These are phyloP conservation scores for Palythoa heliodiscus DNA, from an alignment of 92 coral and sea anemone species.

Conservation along the genomic window DNA sequence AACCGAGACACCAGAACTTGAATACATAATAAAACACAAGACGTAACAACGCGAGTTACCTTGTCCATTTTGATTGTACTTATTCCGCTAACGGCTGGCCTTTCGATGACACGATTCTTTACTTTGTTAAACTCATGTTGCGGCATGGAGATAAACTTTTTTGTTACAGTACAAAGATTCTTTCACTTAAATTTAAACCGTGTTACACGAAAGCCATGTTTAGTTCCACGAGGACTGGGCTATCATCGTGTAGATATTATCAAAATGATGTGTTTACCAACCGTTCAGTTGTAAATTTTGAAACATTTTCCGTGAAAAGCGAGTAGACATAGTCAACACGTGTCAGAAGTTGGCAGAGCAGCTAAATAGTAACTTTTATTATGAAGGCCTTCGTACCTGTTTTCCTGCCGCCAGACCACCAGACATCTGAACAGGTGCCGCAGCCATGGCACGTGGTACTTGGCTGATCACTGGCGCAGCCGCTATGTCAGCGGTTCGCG, in stretches of 20 bases:
- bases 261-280: background rate
- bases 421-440: slow-evolving; percentile 46
- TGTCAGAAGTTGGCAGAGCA: slow-evolving; percentile 16
- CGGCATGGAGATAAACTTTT: background rate
- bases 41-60: slow-evolving; percentile 22
- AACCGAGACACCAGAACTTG: slow-evolving; percentile 22
- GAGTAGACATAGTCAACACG: slow-evolving; percentile 9
- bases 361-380: slow-evolving; percentile 3
- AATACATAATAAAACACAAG: slow-evolving; percentile 11
- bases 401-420: slow-evolving; percentile 33
- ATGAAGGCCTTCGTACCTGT: slow-evolving; percentile 26
- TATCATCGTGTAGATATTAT: no score
- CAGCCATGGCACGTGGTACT: slow-evolving; percentile 40
- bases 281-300: background rate
- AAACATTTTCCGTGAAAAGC: background rate
- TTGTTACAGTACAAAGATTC: background rate
- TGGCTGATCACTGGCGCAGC: slow-evolving; percentile 25
- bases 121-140: slow-evolving; percentile 5
- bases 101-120: background rate
- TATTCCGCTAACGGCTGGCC: background rate
- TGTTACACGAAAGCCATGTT: background rate
- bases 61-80: slow-evolving; percentile 23
- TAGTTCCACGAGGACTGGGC: background rate
- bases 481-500: slow-evolving; percentile 35
- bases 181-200: background rate